Evolutionary conservation across 1,140 invertebrate genomes (phyloP).

Genomic region (Liolophura sinensis): DNA sequence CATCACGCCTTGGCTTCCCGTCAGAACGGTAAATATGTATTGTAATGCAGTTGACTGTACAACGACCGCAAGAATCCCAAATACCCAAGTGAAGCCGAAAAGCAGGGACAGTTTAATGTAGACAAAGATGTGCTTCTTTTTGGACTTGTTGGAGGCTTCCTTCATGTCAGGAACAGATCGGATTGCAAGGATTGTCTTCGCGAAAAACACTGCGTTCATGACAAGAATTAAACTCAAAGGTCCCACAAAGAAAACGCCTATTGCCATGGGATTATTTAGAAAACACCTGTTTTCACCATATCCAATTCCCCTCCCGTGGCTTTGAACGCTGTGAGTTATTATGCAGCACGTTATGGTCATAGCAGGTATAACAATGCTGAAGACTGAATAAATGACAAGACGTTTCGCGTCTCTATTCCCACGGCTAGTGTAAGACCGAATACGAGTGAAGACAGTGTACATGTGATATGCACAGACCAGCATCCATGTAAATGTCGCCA

Average conservation of each 20-base stretch:
- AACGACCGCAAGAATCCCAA: slow-evolving; percentile 62
- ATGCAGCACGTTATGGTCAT: neutral
- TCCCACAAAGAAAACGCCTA: slow-evolving; percentile 11
- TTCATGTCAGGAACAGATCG: slow-evolving; percentile 1
- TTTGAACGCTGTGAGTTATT: too few species aligned
- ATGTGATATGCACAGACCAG: slow-evolving; percentile 78
- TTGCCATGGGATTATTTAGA: slow-evolving; percentile 9
- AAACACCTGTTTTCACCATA: slow-evolving; percentile 23
- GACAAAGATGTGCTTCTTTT: slow-evolving; percentile 13
- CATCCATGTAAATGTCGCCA: slow-evolving; percentile 92
- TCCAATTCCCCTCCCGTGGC: slow-evolving; percentile 13
- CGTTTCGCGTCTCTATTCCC: too few species aligned
- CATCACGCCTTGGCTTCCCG: slow-evolving; percentile 65
- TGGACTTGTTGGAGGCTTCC: neutral
- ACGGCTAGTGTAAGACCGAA: too few species aligned
- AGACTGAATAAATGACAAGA: too few species aligned
- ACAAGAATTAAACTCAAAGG: slow-evolving; percentile 15
- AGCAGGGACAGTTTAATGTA: slow-evolving; percentile 34
- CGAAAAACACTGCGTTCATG: slow-evolving; percentile 22
- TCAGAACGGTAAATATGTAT: slow-evolving; percentile 65
- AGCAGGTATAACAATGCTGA: neutral
- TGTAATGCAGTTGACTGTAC: slow-evolving; percentile 57
- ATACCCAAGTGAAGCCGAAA: slow-evolving; percentile 65
- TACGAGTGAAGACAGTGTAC: slow-evolving; percentile 61
- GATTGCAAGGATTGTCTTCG: slow-evolving; percentile 10